These are phyloP conservation scores for Zapus hudsonius DNA, from an alignment of 2,113 vertebrate genomes.

Conservation along the genomic window DNA sequence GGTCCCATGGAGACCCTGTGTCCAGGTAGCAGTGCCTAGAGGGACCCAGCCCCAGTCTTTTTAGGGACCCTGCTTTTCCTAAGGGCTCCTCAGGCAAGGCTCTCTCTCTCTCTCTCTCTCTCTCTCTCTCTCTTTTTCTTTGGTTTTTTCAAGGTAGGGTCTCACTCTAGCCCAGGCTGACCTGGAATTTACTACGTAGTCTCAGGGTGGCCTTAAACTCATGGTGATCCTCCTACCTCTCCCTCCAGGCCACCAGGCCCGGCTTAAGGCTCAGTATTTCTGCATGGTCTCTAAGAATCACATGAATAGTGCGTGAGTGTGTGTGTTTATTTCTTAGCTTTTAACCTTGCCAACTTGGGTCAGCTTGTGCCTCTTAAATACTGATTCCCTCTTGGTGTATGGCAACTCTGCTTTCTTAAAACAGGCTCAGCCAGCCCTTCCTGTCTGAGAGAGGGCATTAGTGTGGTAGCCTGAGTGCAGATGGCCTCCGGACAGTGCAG, in stretches of 20 bases:
- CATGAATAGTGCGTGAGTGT: neutral
- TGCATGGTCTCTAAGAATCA: conserved; percentile 16
- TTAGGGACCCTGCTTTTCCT: conserved; percentile 1
- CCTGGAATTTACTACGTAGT: too few species aligned
- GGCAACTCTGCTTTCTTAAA: conserved; percentile 78
- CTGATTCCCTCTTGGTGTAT: conserved; percentile 76
- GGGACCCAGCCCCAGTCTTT: too few species aligned
- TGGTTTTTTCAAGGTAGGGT: too few species aligned
- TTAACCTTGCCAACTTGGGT: conserved; percentile 75
- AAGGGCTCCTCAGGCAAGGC: neutral
- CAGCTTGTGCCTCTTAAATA: conserved; percentile 78
- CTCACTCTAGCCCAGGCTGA: too few species aligned
- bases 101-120: too few species aligned
- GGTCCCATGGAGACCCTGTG: neutral
- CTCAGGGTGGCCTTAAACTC: too few species aligned
- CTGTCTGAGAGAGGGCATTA: neutral
- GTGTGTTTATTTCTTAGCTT: conserved; percentile 71
- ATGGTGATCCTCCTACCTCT: too few species aligned
- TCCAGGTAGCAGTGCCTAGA: neutral
- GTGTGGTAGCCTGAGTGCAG: neutral
- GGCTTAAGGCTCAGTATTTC: neutral
- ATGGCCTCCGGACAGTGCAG: neutral
- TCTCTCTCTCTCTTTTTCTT: too few species aligned
- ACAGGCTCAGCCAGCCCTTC: neutral
- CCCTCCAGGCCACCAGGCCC: too few species aligned